Evolutionary conservation across 2,797 vertebrate genomes (phyloP), one percentile per base, ranked within the genome.

Genomic region (Cryptoprocta ferox): DNA sequence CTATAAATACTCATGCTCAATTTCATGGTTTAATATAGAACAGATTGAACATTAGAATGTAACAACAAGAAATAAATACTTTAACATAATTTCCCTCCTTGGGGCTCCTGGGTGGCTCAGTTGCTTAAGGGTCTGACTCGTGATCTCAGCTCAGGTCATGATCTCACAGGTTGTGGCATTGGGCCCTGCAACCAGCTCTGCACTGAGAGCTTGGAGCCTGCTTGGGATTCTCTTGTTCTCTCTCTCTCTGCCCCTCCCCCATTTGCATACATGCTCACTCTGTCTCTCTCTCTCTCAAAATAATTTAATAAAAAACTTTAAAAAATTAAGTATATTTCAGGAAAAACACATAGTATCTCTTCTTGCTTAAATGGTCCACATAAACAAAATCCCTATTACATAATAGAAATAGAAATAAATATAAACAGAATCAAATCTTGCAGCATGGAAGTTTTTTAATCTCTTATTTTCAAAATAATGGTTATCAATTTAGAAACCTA

Each of bases 391-490:
- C 3, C 48, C 19, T 82, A 14, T 14, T 79, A 11, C 2, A 95
- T 66, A 1, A 1, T 61, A 63, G 32, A 87, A 1, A 1, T 63
- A 65, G 28, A 87, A 90, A 81, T 65, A 65, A 83, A 88, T 89
- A 79, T 48, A 83, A 86, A 96, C 24, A 94, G 10, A 91, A 91
- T 76, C 4, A 61, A 71, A 71, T 68, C 16, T 3, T 73, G 71
- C 16, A 63, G 2, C 19, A 53, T 71, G 14, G 78, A 91, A n/a
- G 6, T 30, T 24, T 30, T 24, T 71, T 61, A 94, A 89, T 63
- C 21, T 10, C 89, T 93, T 68, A 90, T 90, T 95, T 96, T 94
- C 78, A 96, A 63, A 93, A 78, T 21, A 89, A 91, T 0, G 75
- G 48, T 32, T 95, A 63, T 82, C 56, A 68, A 32, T 15, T 79